Conservation (phyloP, 2,113 vertebrate species). For the Tetrax tetrax region DNA sequence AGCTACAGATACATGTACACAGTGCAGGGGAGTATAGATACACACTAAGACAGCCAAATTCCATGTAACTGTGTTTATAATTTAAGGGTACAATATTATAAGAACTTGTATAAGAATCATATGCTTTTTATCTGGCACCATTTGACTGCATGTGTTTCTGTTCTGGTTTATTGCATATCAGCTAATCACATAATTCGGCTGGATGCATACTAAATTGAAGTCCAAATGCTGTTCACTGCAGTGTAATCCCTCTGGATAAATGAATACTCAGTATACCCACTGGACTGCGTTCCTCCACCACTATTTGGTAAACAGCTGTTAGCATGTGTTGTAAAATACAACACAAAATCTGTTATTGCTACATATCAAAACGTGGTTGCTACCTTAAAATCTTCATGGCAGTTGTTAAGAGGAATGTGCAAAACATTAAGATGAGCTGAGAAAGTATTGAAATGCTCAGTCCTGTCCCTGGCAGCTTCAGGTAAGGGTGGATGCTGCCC, state of each 20-base stretch:
- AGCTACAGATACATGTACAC: background rate
- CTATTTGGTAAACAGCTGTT: constrained; percentile 59
- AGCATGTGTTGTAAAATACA: background rate
- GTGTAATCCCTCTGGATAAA: constrained; percentile 68
- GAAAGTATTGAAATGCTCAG: background rate
- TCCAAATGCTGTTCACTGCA: constrained; percentile 59
- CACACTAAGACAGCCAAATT: background rate
- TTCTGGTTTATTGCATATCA: constrained; percentile 73
- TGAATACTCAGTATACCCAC: constrained; percentile 65
- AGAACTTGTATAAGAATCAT: background rate
- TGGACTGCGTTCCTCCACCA: constrained; percentile 45
- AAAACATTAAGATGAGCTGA: background rate
- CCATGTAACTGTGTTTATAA: background rate
- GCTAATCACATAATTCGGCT: constrained; percentile 70
- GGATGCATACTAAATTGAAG: constrained; percentile 73
- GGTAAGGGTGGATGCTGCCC: background rate
- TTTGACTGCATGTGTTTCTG: constrained; percentile 65
- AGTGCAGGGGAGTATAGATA: background rate
- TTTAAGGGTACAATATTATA: background rate
- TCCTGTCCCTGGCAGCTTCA: background rate
- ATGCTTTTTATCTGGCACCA: constrained; percentile 39
- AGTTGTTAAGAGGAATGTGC: background rate
- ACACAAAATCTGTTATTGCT: constrained; percentile 42
- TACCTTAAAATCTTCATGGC: background rate
- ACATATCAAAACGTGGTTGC: background rate